phyloP scores from a whole-genome alignment of 2,888 invertebrate genomes.

The Drosophila recens region DNA sequence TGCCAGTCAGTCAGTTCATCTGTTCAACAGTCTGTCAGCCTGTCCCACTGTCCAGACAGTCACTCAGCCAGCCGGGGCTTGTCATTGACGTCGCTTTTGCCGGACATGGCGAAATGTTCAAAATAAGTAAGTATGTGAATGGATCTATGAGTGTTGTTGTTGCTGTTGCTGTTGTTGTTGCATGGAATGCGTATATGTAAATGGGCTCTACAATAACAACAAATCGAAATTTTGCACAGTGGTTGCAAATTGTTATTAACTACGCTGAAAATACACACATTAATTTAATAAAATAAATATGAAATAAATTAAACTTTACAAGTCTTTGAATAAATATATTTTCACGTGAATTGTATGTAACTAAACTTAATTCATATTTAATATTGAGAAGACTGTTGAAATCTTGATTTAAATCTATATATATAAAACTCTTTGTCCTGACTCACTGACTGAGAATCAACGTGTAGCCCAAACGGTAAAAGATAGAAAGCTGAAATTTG shows the following conservation, averaged over 20 bases:
- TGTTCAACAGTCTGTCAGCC: constrained; percentile 23
- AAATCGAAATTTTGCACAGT: constrained; percentile 56
- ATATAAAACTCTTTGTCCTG: no score
- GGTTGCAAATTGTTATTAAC: constrained; percentile 4
- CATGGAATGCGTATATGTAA: constrained; percentile 68
- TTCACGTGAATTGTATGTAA: not conserved
- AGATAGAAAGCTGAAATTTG: no score
- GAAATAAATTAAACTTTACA: no score
- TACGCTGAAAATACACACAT: not conserved
- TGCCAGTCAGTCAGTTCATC: constrained; percentile 33
- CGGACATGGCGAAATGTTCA: constrained; percentile 75
- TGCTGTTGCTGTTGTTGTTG: constrained; percentile 10
- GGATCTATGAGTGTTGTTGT: constrained; percentile 19
- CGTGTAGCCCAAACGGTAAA: no score
- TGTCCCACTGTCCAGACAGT: constrained; percentile 40
- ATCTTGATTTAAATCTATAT: no score
- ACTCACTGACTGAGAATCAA: no score
- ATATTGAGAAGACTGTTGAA: no score
- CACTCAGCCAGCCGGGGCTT: constrained; percentile 69
- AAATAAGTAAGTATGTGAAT: constrained; percentile 74
- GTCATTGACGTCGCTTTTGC: constrained; percentile 71
- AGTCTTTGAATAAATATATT: not conserved
- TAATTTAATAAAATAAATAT: not conserved
- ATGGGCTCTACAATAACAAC: constrained; percentile 54
- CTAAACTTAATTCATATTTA: not conserved